Percentiles rank a stretch among this genome's conserved stretches.
Conservation (phyloP, 2,888 invertebrate genomes). For the Thera obeliscata region DNA sequence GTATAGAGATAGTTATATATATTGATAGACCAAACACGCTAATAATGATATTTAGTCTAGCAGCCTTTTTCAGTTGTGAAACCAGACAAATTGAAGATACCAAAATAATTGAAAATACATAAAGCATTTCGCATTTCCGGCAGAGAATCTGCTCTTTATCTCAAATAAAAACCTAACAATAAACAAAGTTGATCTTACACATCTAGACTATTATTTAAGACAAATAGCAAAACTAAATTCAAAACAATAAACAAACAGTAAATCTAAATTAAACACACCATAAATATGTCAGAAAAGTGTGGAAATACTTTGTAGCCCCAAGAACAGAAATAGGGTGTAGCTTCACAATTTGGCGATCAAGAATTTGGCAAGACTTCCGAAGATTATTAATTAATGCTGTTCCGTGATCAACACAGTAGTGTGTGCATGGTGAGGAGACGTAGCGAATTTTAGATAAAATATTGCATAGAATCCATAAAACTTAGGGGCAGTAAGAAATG, state of each 20-base stretch:
- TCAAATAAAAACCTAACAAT: slow-evolving; percentile 17
- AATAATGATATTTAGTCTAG: no score
- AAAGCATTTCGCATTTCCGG: slow-evolving; percentile 20
- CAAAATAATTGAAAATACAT: slow-evolving; percentile 1
- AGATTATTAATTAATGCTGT: slow-evolving; percentile 26
- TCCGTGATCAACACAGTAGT: slow-evolving; percentile 6
- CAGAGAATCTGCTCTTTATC: slow-evolving; percentile 1
- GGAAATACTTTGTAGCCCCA: slow-evolving; percentile 46
- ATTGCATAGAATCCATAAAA: no score
- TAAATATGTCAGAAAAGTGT: slow-evolving; percentile 59
- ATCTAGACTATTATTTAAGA: slow-evolving; percentile 45
- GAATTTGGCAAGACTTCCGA: slow-evolving; percentile 25
- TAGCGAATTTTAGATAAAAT: background rate
- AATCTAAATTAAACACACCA: slow-evolving; percentile 58
- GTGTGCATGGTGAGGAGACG: background rate
- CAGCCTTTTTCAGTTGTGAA: background rate
- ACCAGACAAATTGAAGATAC: background rate
- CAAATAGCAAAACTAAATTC: slow-evolving; percentile 49
- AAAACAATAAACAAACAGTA: slow-evolving; percentile 66
- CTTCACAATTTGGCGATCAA: slow-evolving; percentile 22
- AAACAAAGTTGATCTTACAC: slow-evolving; percentile 44
- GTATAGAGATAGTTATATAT: no score
- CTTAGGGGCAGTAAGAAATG: no score
- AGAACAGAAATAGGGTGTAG: slow-evolving; percentile 41
- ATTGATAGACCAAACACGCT: no score